Percentiles rank a stretch among this genome's conserved stretches.
phyloP scores from a whole-genome alignment of 2,113 vertebrate species.

The Hippolais icterina region DNA sequence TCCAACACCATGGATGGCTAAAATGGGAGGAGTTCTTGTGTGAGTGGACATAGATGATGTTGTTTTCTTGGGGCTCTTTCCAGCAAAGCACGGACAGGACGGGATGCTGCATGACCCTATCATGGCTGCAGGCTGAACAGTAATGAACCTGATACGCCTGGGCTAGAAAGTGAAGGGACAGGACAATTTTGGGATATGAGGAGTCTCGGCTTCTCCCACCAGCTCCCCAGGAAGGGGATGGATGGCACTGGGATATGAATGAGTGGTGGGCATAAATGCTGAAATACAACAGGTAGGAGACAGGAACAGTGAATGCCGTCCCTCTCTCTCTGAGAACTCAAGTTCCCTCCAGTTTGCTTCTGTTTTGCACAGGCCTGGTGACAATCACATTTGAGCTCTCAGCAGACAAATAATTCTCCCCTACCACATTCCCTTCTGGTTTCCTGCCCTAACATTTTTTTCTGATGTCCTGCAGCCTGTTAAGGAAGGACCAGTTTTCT shows the following conservation, averaged over 20 bases:
- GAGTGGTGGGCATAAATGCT: fast-evolving
- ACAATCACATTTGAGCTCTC: neutral
- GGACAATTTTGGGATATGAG: neutral
- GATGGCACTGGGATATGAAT: fast-evolving
- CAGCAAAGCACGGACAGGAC: fast-evolving
- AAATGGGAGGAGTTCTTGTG: neutral
- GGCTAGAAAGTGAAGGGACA: neutral
- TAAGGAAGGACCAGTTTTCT: neutral
- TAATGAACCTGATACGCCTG: fast-evolving
- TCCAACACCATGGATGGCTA: fast-evolving
- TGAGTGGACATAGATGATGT: fast-evolving
- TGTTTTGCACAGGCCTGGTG: neutral
- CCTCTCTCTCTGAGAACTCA: neutral
- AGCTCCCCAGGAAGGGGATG: neutral
- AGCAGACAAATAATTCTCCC: neutral
- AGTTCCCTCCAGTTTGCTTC: neutral
- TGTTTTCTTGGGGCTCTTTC: neutral
- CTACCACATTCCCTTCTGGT: neutral
- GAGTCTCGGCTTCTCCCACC: fast-evolving
- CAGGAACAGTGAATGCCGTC: fast-evolving
- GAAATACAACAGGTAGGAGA: neutral
- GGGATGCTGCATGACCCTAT: neutral
- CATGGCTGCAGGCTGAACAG: neutral
- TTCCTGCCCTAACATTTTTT: neutral
- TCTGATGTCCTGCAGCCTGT: neutral